These are phyloP conservation scores for Laothoe populi DNA, from an alignment of 2,888 invertebrate species.

Conservation along the genomic window DNA sequence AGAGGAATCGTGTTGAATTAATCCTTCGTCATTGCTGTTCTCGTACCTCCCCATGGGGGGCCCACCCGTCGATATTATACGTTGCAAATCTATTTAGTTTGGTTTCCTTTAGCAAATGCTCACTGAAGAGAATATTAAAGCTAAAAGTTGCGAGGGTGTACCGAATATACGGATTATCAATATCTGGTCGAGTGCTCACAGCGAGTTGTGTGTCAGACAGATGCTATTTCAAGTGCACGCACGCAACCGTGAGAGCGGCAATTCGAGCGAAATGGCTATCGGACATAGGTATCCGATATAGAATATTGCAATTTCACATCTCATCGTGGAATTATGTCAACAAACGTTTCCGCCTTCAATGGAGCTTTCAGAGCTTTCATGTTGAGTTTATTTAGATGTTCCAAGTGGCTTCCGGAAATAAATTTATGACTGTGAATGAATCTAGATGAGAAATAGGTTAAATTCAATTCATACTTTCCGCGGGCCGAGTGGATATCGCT, in stretches of 20 bases:
- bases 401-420: constrained; percentile 16
- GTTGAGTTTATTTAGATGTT: constrained; percentile 4
- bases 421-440: constrained; percentile 50
- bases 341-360: constrained; percentile 8
- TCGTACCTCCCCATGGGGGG: constrained; percentile 3
- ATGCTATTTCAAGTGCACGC: constrained; percentile 62
- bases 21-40: too few species aligned
- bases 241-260: constrained; percentile 51
- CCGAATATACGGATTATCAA: constrained; percentile 61
- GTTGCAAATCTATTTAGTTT: constrained; percentile 9
- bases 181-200: constrained; percentile 63
- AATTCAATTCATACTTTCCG: constrained; percentile 60
- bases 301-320: constrained; percentile 38
- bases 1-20: too few species aligned
- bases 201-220: constrained; percentile 59
- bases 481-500: constrained; percentile 52
- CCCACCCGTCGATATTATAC: constrained; percentile 3
- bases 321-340: constrained; percentile 23
- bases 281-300: constrained; percentile 34
- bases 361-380: constrained; percentile 7
- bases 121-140: constrained; percentile 9
- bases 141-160: constrained; percentile 37
- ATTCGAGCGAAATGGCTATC: constrained; percentile 59
- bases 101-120: constrained; percentile 8
- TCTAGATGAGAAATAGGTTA: constrained; percentile 61